phyloP scores from a whole-genome alignment of 2,888 invertebrate genomes.

The Protonemura montana region DNA sequence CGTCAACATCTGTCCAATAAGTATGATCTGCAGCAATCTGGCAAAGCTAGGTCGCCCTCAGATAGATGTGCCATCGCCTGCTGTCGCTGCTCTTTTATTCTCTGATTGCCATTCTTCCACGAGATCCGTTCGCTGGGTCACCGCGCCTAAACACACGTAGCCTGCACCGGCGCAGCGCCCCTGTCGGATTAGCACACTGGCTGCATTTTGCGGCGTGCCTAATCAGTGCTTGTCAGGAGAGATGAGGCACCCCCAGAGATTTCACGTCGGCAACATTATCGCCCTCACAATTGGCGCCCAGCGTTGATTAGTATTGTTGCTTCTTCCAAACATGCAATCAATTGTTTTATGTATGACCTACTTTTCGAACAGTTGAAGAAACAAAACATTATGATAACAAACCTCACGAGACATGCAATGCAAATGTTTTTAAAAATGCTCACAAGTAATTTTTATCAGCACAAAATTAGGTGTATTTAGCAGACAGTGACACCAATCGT shows the following conservation, averaged over 20 bases:
- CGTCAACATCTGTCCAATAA: slow-evolving; percentile 46
- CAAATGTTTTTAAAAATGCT: neutral
- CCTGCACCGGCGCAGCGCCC: neutral
- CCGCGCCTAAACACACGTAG: neutral
- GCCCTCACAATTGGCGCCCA: neutral
- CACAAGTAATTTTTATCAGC: no score
- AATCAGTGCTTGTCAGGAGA: neutral
- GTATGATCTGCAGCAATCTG: neutral
- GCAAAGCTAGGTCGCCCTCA: neutral
- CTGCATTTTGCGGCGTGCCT: neutral
- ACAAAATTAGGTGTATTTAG: no score
- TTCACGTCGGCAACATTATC: neutral
- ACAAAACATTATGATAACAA: neutral
- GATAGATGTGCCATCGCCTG: neutral
- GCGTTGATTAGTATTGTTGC: neutral
- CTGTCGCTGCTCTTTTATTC: neutral
- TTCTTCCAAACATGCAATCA: neutral
- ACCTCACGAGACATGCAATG: neutral
- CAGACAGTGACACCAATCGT: no score
- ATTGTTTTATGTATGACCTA: neutral
- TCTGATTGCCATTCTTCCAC: neutral
- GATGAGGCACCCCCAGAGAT: neutral
- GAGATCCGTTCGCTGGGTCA: neutral
- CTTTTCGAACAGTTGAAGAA: neutral
- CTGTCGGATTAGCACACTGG: neutral